These are phyloP conservation scores for Sternarchorhynchus goeldii DNA, from an alignment of 2,797 vertebrate species.

Conservation along the genomic window DNA sequence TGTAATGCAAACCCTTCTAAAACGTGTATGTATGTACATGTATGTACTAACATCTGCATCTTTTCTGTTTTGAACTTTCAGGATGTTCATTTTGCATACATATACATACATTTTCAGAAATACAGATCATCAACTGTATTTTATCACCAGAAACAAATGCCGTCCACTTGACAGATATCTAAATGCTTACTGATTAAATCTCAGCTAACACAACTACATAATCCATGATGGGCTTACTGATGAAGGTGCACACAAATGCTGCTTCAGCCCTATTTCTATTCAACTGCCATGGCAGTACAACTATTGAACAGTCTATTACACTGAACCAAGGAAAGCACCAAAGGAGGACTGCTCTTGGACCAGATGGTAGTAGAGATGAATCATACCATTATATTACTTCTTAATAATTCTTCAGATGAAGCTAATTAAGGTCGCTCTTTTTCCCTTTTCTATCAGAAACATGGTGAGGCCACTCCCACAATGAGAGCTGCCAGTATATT, in stretches of 20 bases:
- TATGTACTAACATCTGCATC: too few species aligned
- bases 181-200: conserved; percentile 42
- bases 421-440: conserved; percentile 80
- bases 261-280: conserved; percentile 77
- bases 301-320: conserved; percentile 83
- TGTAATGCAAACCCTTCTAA: too few species aligned
- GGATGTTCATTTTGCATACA: too few species aligned
- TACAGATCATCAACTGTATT: too few species aligned
- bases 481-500: conserved; percentile 20
- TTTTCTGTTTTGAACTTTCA: too few species aligned
- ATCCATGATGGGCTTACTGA: conserved; percentile 38
- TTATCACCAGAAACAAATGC: too few species aligned
- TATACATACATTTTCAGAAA: too few species aligned
- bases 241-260: conserved; percentile 12
- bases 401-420: conserved; percentile 83
- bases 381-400: conserved; percentile 80
- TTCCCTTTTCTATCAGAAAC: conserved; percentile 58
- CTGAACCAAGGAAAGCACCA: conserved; percentile 77
- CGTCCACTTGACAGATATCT: conserved; percentile 26
- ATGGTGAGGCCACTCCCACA: conserved; percentile 45
- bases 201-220: conserved; percentile 43
- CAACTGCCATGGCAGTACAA: conserved; percentile 78
- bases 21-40: too few species aligned
- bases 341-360: conserved; percentile 71
- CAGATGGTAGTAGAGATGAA: conserved; percentile 85